phyloP scores from a whole-genome alignment of 2,113 vertebrate species.

The Carlito syrichta region DNA sequence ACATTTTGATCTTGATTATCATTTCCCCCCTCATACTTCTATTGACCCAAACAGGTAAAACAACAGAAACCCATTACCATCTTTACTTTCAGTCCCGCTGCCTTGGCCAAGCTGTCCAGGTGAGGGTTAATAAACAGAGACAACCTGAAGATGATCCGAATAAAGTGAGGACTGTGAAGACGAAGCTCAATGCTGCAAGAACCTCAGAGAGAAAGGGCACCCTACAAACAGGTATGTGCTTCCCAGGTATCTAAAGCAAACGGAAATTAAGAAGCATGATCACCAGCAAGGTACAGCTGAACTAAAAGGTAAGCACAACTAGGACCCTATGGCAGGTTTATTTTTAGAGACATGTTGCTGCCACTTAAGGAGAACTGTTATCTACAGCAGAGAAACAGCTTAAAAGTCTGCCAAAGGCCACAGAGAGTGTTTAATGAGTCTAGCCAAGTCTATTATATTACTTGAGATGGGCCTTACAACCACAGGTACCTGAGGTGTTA shows the following conservation, averaged over 20 bases:
- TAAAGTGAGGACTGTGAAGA: background rate
- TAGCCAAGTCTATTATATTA: background rate
- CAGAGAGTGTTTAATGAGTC: background rate
- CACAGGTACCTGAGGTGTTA: background rate
- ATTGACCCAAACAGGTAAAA: conserved; percentile 53
- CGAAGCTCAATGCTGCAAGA: background rate
- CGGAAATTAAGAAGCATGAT: background rate
- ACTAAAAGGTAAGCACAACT: conserved; percentile 43
- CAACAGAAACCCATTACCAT: conserved; percentile 44
- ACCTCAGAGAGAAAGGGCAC: background rate
- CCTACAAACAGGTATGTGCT: conserved; percentile 54
- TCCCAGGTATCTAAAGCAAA: background rate
- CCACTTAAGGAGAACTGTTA: conserved; percentile 23
- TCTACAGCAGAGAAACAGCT: background rate
- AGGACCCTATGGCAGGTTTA: background rate
- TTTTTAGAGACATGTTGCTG: background rate
- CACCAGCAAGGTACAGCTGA: background rate
- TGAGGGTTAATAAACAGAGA: conserved; percentile 31
- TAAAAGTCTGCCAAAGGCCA: conserved; percentile 19
- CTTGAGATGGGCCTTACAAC: background rate
- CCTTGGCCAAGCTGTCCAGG: conserved; percentile 34
- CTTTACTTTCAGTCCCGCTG: conserved; percentile 16
- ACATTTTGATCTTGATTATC: background rate
- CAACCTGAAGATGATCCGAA: conserved; percentile 30
- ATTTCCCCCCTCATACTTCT: background rate